These are phyloP conservation scores for Neogale vison DNA, from an alignment of 2,113 vertebrate genomes.

Conservation along the genomic window DNA sequence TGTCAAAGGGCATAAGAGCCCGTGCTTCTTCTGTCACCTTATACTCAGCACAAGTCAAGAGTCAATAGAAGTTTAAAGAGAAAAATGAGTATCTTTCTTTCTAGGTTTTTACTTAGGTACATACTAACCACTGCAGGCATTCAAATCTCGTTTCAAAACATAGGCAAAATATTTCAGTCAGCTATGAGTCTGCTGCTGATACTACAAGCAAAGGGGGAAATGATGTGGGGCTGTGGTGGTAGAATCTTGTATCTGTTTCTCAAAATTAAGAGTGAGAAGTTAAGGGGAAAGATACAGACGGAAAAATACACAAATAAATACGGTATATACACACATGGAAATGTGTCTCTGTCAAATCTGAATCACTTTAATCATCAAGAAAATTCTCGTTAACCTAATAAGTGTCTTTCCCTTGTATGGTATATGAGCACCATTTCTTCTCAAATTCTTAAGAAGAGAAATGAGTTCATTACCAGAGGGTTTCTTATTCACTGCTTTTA, in stretches of 20 bases:
- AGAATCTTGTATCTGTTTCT: background rate
- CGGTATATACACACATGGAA: constrained; percentile 40
- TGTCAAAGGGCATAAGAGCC: background rate
- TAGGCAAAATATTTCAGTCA: background rate
- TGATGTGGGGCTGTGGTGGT: background rate
- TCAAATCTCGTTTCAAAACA: constrained; percentile 23
- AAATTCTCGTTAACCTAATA: constrained; percentile 53
- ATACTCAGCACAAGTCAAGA: background rate
- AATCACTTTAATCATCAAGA: constrained; percentile 44
- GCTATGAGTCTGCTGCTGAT: background rate
- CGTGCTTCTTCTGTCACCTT: background rate
- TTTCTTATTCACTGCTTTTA: constrained; percentile 7
- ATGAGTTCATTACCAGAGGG: constrained; percentile 23
- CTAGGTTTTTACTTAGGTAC: constrained; percentile 26
- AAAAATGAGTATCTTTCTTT: background rate
- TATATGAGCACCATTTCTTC: constrained; percentile 39
- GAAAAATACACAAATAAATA: constrained; percentile 56
- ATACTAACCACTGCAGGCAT: background rate
- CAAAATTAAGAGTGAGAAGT: constrained; percentile 19
- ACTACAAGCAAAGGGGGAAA: background rate
- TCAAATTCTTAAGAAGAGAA: constrained; percentile 58
- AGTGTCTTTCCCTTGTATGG: background rate
- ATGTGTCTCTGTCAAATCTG: constrained; percentile 29
- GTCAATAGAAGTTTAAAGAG: background rate
- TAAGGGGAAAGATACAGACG: constrained; percentile 20